Evolutionary conservation across 2,113 vertebrate genomes (phyloP), one percentile per base, ranked within the genome.

Genomic region (Plotosus lineatus): DNA sequence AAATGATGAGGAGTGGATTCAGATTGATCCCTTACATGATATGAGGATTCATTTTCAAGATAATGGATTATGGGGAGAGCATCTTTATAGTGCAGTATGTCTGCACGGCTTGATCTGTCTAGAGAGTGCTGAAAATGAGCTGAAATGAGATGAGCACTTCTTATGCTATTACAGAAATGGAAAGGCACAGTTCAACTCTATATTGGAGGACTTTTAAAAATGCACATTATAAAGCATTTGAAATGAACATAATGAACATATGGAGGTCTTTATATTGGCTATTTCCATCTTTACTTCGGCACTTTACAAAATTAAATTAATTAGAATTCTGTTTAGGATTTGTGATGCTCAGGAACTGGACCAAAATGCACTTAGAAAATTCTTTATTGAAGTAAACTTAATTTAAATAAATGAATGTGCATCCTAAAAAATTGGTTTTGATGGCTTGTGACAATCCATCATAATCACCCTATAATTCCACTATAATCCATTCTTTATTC

Each of bases 401-500:
- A 79, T 55, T 75, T 44, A 77, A 77, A 80, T 79, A 76, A 80
- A 83, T n/a, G 56, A 48, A 73, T 51, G 55, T 33, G 46, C 38
- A 83, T 56, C 46, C 15, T 81, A 77, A 79, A 79, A 63, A 82
- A 76, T 48, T 73, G 51, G 55, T 66, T 83, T 80, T 76, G 36
- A 82, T 71, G 71, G 81, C 66, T 46, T 68, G 66, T 31, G 48
- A 83, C 76, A 75, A 66, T 77, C 84, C 73, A 66, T 83, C 33
- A 74, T 77, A 83, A 83, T 80, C 84, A 79, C 50, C 31, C 72
- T 19, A 56, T 80, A 80, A 85, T 82, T 73, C 73, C 44, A 26
- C 3, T 61, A 68, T 85, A 82, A 85, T 80, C 81, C 65, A 66
- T 73, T 83, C 40, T 56, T 65, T 77, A 80, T 80, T 85, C 50